Conservation (phyloP, 2,888 invertebrate species). For the Matsumyia berberina region DNA sequence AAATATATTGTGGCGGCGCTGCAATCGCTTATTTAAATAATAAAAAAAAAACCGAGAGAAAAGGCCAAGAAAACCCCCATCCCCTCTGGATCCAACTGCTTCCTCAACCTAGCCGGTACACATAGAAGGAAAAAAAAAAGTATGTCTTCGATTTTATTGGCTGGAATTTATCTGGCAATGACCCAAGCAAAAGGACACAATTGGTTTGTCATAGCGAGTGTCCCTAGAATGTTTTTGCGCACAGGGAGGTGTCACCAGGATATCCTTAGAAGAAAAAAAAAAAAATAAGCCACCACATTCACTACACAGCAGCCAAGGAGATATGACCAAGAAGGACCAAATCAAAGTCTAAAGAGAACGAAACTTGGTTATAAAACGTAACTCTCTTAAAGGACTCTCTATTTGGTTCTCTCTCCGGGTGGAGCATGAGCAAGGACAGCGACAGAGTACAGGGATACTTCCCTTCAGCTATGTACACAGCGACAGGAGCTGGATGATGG, state of each 20-base stretch:
- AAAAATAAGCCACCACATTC: constrained; percentile 56
- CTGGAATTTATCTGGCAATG: constrained; percentile 77
- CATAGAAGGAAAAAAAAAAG: constrained; percentile 41
- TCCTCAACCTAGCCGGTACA: constrained; percentile 6
- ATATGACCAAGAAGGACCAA: constrained; percentile 50
- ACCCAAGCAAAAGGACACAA: constrained; percentile 78
- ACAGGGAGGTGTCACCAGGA: constrained; percentile 78
- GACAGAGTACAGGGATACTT: constrained; percentile 9
- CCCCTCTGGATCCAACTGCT: background rate
- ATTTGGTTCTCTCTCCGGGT: background rate
- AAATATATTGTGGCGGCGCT: constrained; percentile 52
- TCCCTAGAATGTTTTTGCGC: constrained; percentile 78
- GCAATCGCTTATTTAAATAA: constrained; percentile 74
- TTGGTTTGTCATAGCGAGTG: constrained; percentile 78
- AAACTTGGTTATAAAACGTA: constrained; percentile 55
- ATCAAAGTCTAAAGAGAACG: constrained; percentile 62
- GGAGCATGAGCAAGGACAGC: constrained; percentile 66
- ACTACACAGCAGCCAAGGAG: constrained; percentile 33
- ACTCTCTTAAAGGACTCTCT: constrained; percentile 64
- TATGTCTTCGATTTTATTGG: constrained; percentile 78
- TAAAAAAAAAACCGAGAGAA: constrained; percentile 43
- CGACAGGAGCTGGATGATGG: background rate
- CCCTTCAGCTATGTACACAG: constrained; percentile 29
- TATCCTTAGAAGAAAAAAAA: constrained; percentile 52
- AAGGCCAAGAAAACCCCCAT: constrained; percentile 30